These are phyloP conservation scores for Amphiprion percula DNA, from an alignment of 2,113 vertebrate species.

Conservation along the genomic window DNA sequence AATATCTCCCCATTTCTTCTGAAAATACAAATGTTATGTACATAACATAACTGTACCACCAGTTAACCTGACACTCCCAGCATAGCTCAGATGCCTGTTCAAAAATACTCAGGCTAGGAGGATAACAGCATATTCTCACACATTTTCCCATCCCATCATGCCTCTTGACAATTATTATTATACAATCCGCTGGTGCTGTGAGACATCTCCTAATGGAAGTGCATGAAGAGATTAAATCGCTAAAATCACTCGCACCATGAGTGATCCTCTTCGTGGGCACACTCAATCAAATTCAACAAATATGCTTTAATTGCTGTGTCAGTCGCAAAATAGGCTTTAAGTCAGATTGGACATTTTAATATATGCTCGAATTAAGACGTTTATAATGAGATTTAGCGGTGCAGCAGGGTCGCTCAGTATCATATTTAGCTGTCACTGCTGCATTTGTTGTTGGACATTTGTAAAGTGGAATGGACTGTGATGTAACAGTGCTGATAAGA, in stretches of 20 bases:
- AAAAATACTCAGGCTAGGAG: slow-evolving; percentile 50
- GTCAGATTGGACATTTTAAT: slow-evolving; percentile 67
- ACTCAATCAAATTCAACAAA: slow-evolving; percentile 70
- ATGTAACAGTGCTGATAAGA: background rate
- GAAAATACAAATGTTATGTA: slow-evolving; percentile 15
- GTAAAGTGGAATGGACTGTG: background rate
- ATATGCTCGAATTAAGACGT: slow-evolving; percentile 52
- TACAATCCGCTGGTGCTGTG: slow-evolving; percentile 31
- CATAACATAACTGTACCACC: slow-evolving; percentile 19
- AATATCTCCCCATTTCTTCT: background rate
- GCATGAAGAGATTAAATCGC: slow-evolving; percentile 53
- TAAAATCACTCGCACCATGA: slow-evolving; percentile 33
- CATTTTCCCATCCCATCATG: slow-evolving; percentile 37
- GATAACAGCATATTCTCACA: slow-evolving; percentile 45
- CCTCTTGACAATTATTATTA: slow-evolving; percentile 33
- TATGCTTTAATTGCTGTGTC: slow-evolving; percentile 65
- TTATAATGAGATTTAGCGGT: slow-evolving; percentile 52
- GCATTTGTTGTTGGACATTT: slow-evolving; percentile 14
- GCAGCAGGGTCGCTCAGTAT: background rate
- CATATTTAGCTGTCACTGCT: too few relatives aligned
- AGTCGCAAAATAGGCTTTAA: slow-evolving; percentile 59
- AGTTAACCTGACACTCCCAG: slow-evolving; percentile 49
- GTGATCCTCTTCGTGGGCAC: slow-evolving; percentile 52
- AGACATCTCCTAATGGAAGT: slow-evolving; percentile 54
- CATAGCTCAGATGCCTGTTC: slow-evolving; percentile 40